phyloP scores from a whole-genome alignment of 2,797 vertebrate genomes.

The Halcyon leucocephala region DNA sequence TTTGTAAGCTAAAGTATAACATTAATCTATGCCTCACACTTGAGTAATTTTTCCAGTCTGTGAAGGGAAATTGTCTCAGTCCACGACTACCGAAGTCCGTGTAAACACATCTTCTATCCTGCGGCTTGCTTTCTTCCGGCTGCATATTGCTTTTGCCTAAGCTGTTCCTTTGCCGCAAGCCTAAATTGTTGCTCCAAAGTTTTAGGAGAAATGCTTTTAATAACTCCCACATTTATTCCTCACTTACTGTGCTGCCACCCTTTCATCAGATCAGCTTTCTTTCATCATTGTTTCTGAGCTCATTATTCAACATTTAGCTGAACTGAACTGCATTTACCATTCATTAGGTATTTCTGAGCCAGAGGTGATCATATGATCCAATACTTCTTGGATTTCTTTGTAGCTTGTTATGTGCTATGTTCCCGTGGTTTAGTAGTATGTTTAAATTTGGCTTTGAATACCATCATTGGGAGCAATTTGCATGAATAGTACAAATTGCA shows the following conservation, averaged over 20 bases:
- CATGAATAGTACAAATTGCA: conserved; percentile 45
- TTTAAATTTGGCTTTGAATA: conserved; percentile 63
- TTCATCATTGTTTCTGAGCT: conserved; percentile 54
- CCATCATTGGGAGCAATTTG: conserved; percentile 27
- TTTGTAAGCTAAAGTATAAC: neutral
- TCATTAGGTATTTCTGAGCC: conserved; percentile 49
- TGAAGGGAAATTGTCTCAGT: neutral
- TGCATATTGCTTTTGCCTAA: neutral
- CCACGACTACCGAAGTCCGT: neutral
- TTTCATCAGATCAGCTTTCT: conserved; percentile 48
- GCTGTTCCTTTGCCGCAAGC: neutral
- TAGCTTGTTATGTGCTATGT: conserved; percentile 15
- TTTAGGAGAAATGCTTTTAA: neutral
- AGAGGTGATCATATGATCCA: conserved; percentile 22
- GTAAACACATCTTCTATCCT: neutral
- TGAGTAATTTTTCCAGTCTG: neutral
- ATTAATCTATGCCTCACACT: neutral
- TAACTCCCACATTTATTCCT: conserved; percentile 14
- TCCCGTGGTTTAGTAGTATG: conserved; percentile 32
- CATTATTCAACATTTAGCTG: conserved; percentile 67
- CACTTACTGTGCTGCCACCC: neutral
- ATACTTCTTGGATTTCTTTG: neutral
- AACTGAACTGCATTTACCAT: conserved; percentile 49
- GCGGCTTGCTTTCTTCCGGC: neutral
- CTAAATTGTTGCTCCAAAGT: neutral